A percentile compares a stretch with the other conserved stretches of the same genome.
Evolutionary conservation across 23 tunicate species (phyloP).

Genomic region (Ascidia mentula): DNA sequence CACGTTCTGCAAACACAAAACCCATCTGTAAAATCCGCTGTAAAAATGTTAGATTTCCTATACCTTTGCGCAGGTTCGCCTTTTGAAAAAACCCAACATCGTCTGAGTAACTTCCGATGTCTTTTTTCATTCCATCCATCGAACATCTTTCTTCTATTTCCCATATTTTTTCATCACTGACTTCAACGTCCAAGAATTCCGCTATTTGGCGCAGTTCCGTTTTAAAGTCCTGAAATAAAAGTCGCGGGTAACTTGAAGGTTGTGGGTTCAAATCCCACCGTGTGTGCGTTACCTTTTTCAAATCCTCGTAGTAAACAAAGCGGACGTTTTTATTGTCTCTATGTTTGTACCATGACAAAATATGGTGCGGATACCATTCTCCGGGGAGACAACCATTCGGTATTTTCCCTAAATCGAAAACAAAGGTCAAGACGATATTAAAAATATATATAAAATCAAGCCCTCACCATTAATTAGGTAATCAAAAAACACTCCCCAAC

Average conservation of each 20-base stretch:
- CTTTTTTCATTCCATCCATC: background rate
- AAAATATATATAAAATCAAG: background rate
- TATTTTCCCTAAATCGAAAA: too few species aligned
- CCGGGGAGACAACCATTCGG: background rate
- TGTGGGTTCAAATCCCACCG: background rate
- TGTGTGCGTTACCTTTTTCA: conserved; percentile 30
- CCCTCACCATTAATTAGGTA: background rate
- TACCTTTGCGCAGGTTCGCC: background rate
- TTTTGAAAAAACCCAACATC: background rate
- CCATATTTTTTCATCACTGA: background rate
- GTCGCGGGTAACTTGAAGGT: background rate
- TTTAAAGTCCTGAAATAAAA: background rate
- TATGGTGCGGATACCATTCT: conserved; percentile 23
- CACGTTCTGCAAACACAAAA: too few species aligned
- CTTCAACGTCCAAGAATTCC: background rate
- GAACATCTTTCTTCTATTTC: conserved; percentile 2
- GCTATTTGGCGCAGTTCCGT: background rate
- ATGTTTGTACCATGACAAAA: conserved; percentile 22
- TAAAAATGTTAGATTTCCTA: too few species aligned
- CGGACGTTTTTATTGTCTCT: conserved; percentile 17
- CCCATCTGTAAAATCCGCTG: too few species aligned
- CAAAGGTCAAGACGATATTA: too few species aligned
- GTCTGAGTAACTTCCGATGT: background rate
- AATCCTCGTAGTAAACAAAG: conserved; percentile 18
- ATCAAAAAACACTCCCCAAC: background rate